Conservation (phyloP, 2,888 invertebrate species). For the Andrena bucephala region DNA sequence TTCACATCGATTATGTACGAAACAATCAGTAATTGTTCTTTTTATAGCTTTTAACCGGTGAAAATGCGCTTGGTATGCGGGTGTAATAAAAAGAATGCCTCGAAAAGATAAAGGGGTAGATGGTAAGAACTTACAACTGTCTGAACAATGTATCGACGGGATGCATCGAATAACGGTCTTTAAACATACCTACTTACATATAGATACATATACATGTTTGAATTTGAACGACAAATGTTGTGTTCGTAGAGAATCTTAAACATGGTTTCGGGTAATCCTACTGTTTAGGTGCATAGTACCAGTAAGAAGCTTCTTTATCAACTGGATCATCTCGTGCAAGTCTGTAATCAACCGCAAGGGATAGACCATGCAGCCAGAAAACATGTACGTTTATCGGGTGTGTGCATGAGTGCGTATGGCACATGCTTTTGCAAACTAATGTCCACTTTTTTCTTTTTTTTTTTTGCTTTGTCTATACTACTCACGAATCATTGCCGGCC, state of each 20-base stretch:
- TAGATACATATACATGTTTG: too few relatives aligned
- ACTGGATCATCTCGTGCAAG: constrained; percentile 97
- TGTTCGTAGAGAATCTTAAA: constrained; percentile 36
- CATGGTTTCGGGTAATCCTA: constrained; percentile 74
- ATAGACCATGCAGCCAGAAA: constrained; percentile 90
- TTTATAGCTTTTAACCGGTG: constrained; percentile 77
- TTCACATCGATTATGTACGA: constrained; percentile 83
- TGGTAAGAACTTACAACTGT: constrained; percentile 28
- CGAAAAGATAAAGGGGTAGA: constrained; percentile 26
- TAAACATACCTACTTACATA: too few relatives aligned
- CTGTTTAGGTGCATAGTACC: constrained; percentile 94
- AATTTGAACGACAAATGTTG: background rate
- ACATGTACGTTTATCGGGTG: constrained; percentile 87
- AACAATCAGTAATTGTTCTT: constrained; percentile 63
- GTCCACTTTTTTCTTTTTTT: background rate
- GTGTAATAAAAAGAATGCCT: constrained; percentile 59
- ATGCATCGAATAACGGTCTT: too few relatives aligned
- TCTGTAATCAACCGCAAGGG: constrained; percentile 94
- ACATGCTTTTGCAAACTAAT: constrained; percentile 37
- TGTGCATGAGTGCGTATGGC: constrained; percentile 52
- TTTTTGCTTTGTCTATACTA: constrained; percentile 12
- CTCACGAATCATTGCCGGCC: background rate
- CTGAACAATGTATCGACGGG: background rate
- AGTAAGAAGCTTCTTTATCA: constrained; percentile 98
- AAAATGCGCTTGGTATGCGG: constrained; percentile 81